These are phyloP conservation scores for Stigmatopora nigra DNA, from an alignment of 2,113 vertebrate genomes.

Conservation along the genomic window DNA sequence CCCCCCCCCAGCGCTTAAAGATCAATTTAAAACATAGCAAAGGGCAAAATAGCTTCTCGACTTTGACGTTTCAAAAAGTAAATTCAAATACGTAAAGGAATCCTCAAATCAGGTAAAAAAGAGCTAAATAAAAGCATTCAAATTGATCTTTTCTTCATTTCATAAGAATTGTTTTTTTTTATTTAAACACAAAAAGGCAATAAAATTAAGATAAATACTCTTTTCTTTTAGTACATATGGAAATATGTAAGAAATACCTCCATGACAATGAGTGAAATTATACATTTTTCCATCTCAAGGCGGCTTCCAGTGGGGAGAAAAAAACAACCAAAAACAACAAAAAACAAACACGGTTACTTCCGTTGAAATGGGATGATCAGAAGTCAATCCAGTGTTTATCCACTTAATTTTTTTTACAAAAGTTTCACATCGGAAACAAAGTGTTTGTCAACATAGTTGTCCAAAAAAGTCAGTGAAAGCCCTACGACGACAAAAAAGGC, in stretches of 20 bases:
- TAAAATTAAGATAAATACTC: conserved; percentile 80
- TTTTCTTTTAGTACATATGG: conserved; percentile 66
- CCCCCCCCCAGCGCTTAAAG: conserved; percentile 20
- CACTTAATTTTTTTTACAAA: conserved; percentile 41
- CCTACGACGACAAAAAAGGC: conserved; percentile 54
- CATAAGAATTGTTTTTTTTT: conserved; percentile 64
- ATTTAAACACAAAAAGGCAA: conserved; percentile 75
- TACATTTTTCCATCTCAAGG: conserved; percentile 68
- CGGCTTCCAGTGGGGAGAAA: conserved; percentile 69
- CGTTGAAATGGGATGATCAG: conserved; percentile 58
- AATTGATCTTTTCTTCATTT: conserved; percentile 17
- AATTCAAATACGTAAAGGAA: no score
- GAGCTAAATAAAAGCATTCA: background rate
- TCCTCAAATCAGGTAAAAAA: background rate
- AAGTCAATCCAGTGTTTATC: conserved; percentile 74
- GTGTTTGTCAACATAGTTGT: conserved; percentile 67
- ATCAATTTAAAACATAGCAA: background rate
- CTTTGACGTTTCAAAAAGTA: no score
- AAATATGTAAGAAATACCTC: conserved; percentile 71
- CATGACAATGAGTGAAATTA: conserved; percentile 62
- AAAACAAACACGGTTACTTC: conserved; percentile 47
- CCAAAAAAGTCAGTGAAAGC: conserved; percentile 63
- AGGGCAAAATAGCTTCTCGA: background rate
- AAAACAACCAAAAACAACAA: conserved; percentile 39
- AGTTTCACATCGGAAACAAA: conserved; percentile 67